Percentiles rank a stretch among this genome's conserved stretches.
Conservation (phyloP, 2,888 invertebrate species). For the Antheraea assamensis region DNA sequence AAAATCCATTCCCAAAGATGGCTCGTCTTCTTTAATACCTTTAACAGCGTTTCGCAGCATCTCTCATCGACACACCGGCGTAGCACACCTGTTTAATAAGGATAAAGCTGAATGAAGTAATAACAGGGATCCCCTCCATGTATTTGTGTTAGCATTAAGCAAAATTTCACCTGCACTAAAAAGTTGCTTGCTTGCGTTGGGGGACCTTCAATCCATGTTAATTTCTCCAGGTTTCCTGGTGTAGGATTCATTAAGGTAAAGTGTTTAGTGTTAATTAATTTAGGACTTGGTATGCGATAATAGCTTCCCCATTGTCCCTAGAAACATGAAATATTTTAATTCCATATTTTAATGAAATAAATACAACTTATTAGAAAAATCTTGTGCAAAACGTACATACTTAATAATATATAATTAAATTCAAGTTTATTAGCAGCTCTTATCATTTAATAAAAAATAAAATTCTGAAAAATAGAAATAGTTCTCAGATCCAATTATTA, state of each 20-base stretch:
- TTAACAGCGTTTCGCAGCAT: conserved; percentile 36
- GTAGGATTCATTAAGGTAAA: conserved; percentile 83
- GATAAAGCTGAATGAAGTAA: background rate
- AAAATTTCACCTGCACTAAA: conserved; percentile 45
- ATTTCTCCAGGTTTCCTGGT: conserved; percentile 86
- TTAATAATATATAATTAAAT: background rate
- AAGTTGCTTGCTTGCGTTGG: conserved; percentile 28
- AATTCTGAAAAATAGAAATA: background rate
- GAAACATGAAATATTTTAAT: background rate
- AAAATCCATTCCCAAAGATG: conserved; percentile 46
- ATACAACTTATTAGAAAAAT: background rate
- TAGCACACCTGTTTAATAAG: conserved; percentile 40
- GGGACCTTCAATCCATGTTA: conserved; percentile 85
- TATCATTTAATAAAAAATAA: background rate
- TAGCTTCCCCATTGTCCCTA: conserved; percentile 64
- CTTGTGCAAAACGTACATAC: background rate
- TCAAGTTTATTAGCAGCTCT: too few relatives aligned
- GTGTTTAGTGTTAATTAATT: conserved; percentile 62
- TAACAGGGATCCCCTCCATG: background rate
- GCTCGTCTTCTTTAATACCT: conserved; percentile 20
- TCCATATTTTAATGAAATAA: background rate
- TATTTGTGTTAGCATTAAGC: background rate
- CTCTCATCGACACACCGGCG: conserved; percentile 41
- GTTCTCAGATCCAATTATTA: background rate
- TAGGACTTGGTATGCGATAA: conserved; percentile 40